phyloP scores from a whole-genome alignment of 2,888 invertebrate species.

The Carpatolechia fugitivella region DNA sequence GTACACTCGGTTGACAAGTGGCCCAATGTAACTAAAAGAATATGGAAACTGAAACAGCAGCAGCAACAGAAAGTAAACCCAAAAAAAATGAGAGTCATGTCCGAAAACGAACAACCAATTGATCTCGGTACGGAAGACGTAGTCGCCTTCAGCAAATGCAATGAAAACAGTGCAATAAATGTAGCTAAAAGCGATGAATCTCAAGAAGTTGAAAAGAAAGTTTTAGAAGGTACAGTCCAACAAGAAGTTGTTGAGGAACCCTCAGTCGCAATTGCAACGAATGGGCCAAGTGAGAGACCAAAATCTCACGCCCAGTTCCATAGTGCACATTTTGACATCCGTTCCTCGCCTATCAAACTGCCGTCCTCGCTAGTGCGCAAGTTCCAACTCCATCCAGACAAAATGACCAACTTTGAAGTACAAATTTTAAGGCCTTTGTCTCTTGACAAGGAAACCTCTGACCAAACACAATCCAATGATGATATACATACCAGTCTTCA shows the following conservation, averaged over 20 bases:
- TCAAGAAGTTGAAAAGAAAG: background rate
- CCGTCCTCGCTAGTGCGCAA: constrained; percentile 63
- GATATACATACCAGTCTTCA: constrained; percentile 27
- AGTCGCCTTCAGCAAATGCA: constrained; percentile 30
- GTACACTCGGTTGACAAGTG: constrained; percentile 58
- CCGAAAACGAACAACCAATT: constrained; percentile 45
- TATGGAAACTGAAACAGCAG: constrained; percentile 52
- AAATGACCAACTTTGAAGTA: constrained; percentile 57
- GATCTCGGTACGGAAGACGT: constrained; percentile 53
- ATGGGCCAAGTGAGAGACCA: constrained; percentile 31
- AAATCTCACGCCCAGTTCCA: constrained; percentile 55
- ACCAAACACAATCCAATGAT: background rate
- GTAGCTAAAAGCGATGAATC: background rate
- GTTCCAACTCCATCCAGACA: constrained; percentile 65
- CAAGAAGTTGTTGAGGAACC: background rate
- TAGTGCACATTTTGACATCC: constrained; percentile 68
- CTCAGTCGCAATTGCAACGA: constrained; percentile 13
- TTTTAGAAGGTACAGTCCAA: background rate
- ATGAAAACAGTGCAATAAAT: constrained; percentile 19
- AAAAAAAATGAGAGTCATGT: constrained; percentile 53
- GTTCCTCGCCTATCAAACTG: constrained; percentile 69
- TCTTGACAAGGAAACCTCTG: background rate
- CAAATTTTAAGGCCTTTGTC: constrained; percentile 52
- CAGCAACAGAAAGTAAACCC: constrained; percentile 37
- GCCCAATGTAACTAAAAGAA: constrained; percentile 56